Evolutionary conservation across 2,888 invertebrate species (phyloP).

Genomic region (Lithodes maja): DNA sequence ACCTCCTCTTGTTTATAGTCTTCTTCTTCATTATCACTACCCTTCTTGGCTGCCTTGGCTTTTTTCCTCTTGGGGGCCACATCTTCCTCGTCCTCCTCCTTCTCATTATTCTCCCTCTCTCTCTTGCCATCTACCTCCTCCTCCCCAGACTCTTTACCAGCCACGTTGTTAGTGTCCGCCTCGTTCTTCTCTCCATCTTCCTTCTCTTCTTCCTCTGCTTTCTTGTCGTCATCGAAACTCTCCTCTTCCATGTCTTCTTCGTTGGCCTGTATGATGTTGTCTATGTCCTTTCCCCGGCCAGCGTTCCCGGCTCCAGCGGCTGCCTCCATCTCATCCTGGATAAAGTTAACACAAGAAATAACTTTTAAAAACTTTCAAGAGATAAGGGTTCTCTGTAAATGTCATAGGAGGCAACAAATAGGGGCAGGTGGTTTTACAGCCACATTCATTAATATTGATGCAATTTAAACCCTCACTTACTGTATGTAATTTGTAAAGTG

Average conservation of each 20-base stretch:
- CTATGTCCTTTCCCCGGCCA: slow-evolving; percentile 92
- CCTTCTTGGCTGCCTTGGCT: slow-evolving; percentile 43
- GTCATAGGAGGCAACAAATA: no score
- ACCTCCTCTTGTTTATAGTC: no score
- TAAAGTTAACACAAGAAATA: no score
- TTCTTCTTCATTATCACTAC: slow-evolving; percentile 52
- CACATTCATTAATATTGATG: no score
- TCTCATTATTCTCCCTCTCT: slow-evolving; percentile 58
- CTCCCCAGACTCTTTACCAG: no score
- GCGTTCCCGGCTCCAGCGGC: slow-evolving; percentile 77
- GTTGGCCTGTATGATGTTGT: slow-evolving; percentile 86
- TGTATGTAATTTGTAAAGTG: no score
- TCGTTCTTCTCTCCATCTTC: slow-evolving; percentile 31
- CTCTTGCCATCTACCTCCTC: slow-evolving; percentile 47
- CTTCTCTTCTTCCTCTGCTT: slow-evolving; percentile 29
- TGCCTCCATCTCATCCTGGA: slow-evolving; percentile 83
- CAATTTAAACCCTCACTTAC: no score
- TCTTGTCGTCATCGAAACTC: slow-evolving; percentile 11
- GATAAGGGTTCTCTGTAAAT: no score
- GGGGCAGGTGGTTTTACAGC: no score
- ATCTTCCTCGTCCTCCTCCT: slow-evolving; percentile 64
- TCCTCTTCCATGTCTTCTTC: slow-evolving; percentile 58
- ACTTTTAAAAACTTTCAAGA: no score
- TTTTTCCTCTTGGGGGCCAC: slow-evolving; percentile 64
- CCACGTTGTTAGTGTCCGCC: slow-evolving; percentile 10